phyloP scores from a whole-genome alignment of 1,140 invertebrate genomes.

The Propsilocerus akamusi region DNA sequence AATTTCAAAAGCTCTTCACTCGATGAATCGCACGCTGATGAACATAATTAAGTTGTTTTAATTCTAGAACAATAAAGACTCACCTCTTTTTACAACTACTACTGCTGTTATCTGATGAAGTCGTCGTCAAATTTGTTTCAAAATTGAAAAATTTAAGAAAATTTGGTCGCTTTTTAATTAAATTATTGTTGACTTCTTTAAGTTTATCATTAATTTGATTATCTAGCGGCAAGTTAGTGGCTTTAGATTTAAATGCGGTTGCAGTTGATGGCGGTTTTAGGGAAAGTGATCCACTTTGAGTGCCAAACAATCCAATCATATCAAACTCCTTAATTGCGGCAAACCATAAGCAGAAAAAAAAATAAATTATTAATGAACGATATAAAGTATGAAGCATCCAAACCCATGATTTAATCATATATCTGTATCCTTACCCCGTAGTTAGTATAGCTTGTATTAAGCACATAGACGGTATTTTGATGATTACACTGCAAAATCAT shows the following conservation, averaged over 20 bases:
- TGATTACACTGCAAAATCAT: constrained; percentile 1
- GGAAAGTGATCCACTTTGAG: too few species aligned
- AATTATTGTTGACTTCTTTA: background rate
- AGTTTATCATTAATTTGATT: constrained; percentile 2
- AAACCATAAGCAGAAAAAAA: background rate
- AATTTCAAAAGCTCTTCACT: too few species aligned
- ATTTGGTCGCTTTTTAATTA: constrained; percentile 1
- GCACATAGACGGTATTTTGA: constrained; percentile 2
- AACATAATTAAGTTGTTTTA: too few species aligned
- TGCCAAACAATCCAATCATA: constrained; percentile 1
- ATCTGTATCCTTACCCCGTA: constrained; percentile 2
- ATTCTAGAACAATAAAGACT: background rate
- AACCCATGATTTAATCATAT: too few species aligned
- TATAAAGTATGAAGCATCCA: too few species aligned
- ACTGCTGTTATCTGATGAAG: background rate
- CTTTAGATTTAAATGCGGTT: constrained; percentile 2
- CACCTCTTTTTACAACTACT: too few species aligned
- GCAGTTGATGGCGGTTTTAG: background rate
- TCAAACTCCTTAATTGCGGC: background rate
- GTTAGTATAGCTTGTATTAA: background rate
- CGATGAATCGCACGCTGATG: too few species aligned
- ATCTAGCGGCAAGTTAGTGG: background rate
- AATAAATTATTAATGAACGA: background rate
- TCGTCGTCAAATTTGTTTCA: background rate
- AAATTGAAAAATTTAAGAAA: constrained; percentile 1